Evolutionary conservation across 2,797 vertebrate species (phyloP).

Genomic region (Xiphorhynchus erythropygius): DNA sequence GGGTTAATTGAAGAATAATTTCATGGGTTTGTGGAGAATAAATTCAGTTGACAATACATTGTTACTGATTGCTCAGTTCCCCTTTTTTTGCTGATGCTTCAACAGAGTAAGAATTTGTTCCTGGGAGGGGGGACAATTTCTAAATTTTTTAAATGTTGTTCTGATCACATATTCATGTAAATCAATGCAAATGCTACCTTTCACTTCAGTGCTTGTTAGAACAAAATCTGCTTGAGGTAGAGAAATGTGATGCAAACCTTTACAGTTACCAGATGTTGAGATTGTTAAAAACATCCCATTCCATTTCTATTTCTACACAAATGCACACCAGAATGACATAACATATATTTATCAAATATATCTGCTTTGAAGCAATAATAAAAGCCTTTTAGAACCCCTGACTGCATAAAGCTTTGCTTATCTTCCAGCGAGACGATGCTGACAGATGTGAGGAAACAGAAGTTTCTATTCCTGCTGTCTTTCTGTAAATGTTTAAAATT

Average conservation of each 20-base stretch:
- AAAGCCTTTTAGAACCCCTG: slow-evolving; percentile 15
- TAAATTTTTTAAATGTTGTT: background rate
- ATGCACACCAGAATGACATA: background rate
- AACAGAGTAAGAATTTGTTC: background rate
- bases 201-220: background rate
- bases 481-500: slow-evolving; percentile 33
- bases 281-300: background rate
- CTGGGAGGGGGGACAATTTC: background rate
- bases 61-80: background rate
- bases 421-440: background rate
- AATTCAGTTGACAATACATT: background rate
- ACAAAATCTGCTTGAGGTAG: background rate
- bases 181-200: background rate
- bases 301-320: slow-evolving; percentile 24
- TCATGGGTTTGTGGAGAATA: background rate
- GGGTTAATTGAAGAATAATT: background rate
- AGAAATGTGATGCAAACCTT: slow-evolving; percentile 7
- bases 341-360: slow-evolving; percentile 17
- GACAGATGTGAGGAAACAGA: background rate
- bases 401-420: background rate
- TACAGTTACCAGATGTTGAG: background rate
- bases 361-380: background rate
- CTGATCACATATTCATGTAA: background rate
- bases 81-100: background rate
- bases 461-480: background rate